Evolutionary conservation across 2,113 vertebrate genomes (phyloP).

Genomic region (Geococcyx californianus): DNA sequence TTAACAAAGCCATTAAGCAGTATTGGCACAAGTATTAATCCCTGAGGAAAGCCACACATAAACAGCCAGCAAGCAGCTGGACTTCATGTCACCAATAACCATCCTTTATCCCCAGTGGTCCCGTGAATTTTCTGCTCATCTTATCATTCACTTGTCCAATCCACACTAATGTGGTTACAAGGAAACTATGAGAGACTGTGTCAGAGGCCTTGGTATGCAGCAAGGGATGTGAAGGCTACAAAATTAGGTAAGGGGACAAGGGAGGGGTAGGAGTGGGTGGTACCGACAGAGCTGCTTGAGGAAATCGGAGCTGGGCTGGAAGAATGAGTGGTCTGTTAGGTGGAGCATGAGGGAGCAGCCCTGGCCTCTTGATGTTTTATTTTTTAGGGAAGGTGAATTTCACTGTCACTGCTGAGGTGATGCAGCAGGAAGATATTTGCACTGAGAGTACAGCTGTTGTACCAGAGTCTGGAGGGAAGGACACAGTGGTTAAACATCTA

Average conservation of each 20-base stretch:
- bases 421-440: constrained; percentile 62
- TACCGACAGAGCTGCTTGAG: not conserved
- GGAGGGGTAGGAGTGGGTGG: not conserved
- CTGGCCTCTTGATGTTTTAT: not conserved
- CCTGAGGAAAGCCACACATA: not conserved
- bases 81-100: not conserved
- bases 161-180: not conserved
- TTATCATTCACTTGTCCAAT: not conserved
- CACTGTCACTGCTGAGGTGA: constrained; percentile 76
- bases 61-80: not conserved
- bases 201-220: no score
- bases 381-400: constrained; percentile 75
- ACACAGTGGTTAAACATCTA: constrained; percentile 76
- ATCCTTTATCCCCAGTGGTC: not conserved
- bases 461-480: constrained; percentile 70
- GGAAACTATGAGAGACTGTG: not conserved
- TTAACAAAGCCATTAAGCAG: not conserved
- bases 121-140: not conserved
- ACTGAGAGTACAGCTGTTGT: constrained; percentile 55
- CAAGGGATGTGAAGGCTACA: constrained; percentile 66
- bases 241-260: constrained; percentile 70
- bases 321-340: not conserved
- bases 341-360: no score
- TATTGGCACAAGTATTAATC: not conserved
- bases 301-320: not conserved